A percentile compares a stretch with the other conserved stretches of the same genome.
Conservation (phyloP, 2,797 vertebrate genomes). For the Hoplostethus mediterraneus region DNA sequence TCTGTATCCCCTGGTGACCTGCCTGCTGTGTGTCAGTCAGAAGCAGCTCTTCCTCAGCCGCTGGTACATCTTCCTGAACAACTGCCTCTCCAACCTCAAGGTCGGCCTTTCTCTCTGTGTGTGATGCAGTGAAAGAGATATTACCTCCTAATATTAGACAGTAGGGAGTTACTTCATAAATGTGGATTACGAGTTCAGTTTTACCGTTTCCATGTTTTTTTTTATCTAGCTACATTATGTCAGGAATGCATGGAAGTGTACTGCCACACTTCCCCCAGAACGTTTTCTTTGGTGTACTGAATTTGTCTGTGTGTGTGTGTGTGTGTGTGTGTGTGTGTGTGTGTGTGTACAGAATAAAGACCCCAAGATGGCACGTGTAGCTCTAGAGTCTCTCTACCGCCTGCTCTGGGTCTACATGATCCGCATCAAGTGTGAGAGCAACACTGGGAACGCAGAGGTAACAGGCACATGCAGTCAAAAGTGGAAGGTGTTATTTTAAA, state of each 20-base stretch:
- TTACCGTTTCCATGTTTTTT: no score
- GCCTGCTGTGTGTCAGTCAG: constrained; percentile 98
- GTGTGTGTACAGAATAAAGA: constrained; percentile 91
- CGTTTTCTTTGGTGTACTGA: not conserved
- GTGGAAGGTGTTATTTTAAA: not conserved
- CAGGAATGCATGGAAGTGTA: not conserved
- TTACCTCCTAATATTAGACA: not conserved
- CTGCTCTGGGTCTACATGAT: constrained; percentile 99
- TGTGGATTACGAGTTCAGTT: no score
- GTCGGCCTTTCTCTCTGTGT: constrained; percentile 73
- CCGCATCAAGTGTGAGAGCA: constrained; percentile 99
- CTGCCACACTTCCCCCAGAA: not conserved
- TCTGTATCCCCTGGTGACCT: constrained; percentile 98
- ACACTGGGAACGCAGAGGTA: constrained; percentile 99
- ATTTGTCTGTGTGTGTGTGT: not conserved
- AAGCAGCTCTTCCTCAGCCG: constrained; percentile 97
- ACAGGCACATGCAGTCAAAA: not conserved
- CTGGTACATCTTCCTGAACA: constrained; percentile 99
- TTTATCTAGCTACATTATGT: constrained; percentile 9
- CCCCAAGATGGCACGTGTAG: constrained; percentile 98
- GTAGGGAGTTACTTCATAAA: no score
- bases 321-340: constrained; percentile 3
- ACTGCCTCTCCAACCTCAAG: constrained; percentile 99
- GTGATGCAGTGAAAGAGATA: constrained; percentile 5
- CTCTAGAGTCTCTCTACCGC: constrained; percentile 96